Base-by-base conservation (phyloP, 2,888 invertebrate genomes). In the Cerastis rubricosa region DNA sequence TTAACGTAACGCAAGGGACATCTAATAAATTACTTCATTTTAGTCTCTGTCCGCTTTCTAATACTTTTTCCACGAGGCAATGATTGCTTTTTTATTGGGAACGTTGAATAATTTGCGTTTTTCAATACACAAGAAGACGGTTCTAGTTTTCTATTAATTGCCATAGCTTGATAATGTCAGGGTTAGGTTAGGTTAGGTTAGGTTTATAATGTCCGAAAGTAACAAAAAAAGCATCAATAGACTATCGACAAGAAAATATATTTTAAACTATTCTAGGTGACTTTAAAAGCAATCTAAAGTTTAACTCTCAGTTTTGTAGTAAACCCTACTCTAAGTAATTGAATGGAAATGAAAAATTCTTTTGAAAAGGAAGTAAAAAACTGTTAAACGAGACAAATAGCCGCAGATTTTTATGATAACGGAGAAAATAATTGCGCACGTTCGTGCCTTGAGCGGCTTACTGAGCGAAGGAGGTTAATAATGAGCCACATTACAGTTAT, bases 401-500 rank as follows among this genome's bases (percentile, higher is more conserved):
- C 76, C 61, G 79, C 86, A 87, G 67, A 88, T 88, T 90, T 90
- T 88, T 88, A 90, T 90, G 88, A 89, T 84, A n/a, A n/a, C n/a
- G n/a, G 88, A 54, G 35, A 67, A 72, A 66, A 81, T 57, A 57
- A 57, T 57, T 57, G n/a, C n/a, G n/a, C n/a, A n/a, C n/a, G n/a
- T n/a, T n/a, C n/a, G n/a, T n/a, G n/a, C n/a, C n/a, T n/a, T n/a
- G 63, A 51, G 63, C 17, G 65, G 25, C 57, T 61, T 59, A 72
- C 71, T 66, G 54, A 77, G 76, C 64, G 81, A 76, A 87, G 86
- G 78, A 86, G 87, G 89, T 88, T 91, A 88, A 91, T 92, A 92
- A 88, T 90, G 88, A 87, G 85, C 81, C 71, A 82, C 84, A 89
- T 90, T 89, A 88, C 78, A 51, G 87, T 89, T 90, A 91, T 91